phyloP scores from a whole-genome alignment of 2,797 vertebrate species.

The Cryptoprocta ferox region DNA sequence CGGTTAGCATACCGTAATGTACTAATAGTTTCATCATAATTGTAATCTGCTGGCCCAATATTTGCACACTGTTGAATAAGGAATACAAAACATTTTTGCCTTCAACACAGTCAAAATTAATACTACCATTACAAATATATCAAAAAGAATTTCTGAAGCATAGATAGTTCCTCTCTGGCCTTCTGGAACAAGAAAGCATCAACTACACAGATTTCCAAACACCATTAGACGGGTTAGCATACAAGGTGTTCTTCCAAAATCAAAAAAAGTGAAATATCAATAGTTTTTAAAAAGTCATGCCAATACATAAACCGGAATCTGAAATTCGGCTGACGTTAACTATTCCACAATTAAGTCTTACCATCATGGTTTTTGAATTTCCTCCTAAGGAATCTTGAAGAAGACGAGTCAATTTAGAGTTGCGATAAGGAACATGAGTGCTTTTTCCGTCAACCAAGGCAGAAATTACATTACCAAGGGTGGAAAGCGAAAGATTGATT shows the following conservation, averaged over 20 bases:
- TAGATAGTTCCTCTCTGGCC: not conserved
- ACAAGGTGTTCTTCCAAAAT: not conserved
- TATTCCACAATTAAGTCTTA: constrained; percentile 79
- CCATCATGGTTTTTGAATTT: constrained; percentile 99
- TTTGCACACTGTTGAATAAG: constrained; percentile 94
- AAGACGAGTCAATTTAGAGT: constrained; percentile 97
- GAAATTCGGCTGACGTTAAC: constrained; percentile 4
- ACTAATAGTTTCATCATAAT: constrained; percentile 99
- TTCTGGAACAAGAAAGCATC: not conserved
- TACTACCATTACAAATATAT: not conserved
- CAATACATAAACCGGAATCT: not conserved
- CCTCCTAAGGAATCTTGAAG: constrained; percentile 98
- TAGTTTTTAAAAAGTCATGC: not conserved
- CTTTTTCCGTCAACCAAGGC: constrained; percentile 98
- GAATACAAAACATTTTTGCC: constrained; percentile 29
- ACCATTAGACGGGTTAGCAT: not conserved
- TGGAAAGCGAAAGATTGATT: constrained; percentile 98
- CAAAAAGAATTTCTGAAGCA: not conserved
- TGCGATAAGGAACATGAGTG: constrained; percentile 98
- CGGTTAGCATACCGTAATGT: constrained; percentile 97
- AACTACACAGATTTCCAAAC: not conserved
- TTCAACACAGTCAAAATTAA: not conserved
- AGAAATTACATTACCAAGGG: constrained; percentile 99
- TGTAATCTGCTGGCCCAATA: constrained; percentile 98
- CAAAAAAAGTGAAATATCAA: not conserved